phyloP scores from a whole-genome alignment of 2,888 invertebrate species.

The Thysanoteuthis rhombus region DNA sequence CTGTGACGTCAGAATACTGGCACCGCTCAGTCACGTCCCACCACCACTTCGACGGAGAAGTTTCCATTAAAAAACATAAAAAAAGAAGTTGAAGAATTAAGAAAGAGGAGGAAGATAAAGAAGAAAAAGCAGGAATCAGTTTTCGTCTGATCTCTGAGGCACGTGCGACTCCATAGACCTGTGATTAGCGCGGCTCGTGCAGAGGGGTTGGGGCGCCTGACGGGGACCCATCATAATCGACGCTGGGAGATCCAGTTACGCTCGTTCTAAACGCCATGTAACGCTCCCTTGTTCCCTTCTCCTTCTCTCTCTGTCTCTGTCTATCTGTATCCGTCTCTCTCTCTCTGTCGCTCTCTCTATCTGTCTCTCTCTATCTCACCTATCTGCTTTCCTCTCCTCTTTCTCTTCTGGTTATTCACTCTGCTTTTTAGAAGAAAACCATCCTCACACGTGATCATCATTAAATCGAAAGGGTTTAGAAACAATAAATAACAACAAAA shows the following conservation, averaged over 20 bases:
- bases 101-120: background rate
- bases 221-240: background rate
- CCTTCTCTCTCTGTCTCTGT: background rate
- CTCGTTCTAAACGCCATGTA: background rate
- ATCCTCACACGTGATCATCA: background rate
- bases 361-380: background rate
- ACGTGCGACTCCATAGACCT: background rate
- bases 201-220: too few relatives aligned
- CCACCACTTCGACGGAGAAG: background rate
- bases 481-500: background rate
- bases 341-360: background rate
- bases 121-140: background rate
- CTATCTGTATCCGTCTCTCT: background rate
- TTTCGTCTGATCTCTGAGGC: background rate
- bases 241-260: background rate
- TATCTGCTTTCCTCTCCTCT: background rate
- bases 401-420: background rate
- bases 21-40: background rate
- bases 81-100: background rate
- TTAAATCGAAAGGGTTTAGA: constrained; percentile 12
- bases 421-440: background rate
- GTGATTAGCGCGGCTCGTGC: background rate
- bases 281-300: background rate
- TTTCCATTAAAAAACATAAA: background rate
- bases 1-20: background rate